Conservation (phyloP, 2,113 vertebrate genomes). For the Stigmatopora nigra region DNA sequence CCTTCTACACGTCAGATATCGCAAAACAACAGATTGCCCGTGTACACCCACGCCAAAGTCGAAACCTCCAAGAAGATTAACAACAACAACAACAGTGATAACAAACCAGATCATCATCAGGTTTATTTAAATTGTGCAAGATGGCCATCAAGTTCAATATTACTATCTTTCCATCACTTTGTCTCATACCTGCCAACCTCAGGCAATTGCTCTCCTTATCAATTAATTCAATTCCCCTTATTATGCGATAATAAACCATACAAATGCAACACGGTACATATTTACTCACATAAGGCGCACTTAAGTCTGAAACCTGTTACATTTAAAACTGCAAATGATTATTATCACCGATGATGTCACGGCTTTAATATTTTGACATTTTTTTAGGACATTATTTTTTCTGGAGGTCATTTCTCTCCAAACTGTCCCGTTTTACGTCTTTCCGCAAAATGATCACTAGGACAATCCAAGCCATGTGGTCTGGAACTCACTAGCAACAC, state of each 20-base stretch:
- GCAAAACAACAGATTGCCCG: not conserved
- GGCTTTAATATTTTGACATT: not conserved
- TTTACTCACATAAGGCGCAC: too few species aligned
- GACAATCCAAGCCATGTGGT: not conserved
- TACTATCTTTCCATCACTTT: not conserved
- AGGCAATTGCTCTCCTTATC: too few species aligned
- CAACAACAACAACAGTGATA: not conserved
- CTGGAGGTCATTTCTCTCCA: not conserved
- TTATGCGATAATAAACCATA: too few species aligned
- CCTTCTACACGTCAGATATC: not conserved
- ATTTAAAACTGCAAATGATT: not conserved
- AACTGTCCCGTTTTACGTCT: constrained; percentile 1
- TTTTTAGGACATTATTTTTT: not conserved
- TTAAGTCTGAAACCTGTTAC: not conserved
- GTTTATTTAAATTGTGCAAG: not conserved
- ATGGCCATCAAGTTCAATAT: not conserved
- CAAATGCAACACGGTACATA: too few species aligned
- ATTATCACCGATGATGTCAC: not conserved
- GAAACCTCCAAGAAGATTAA: not conserved
- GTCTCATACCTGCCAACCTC: too few species aligned
- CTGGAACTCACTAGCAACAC: not conserved
- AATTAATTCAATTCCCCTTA: too few species aligned
- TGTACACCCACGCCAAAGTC: not conserved
- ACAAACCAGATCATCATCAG: not conserved
- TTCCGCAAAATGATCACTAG: not conserved